Conservation (phyloP, 2,797 vertebrate species). For the Rhynchotus rufescens region DNA sequence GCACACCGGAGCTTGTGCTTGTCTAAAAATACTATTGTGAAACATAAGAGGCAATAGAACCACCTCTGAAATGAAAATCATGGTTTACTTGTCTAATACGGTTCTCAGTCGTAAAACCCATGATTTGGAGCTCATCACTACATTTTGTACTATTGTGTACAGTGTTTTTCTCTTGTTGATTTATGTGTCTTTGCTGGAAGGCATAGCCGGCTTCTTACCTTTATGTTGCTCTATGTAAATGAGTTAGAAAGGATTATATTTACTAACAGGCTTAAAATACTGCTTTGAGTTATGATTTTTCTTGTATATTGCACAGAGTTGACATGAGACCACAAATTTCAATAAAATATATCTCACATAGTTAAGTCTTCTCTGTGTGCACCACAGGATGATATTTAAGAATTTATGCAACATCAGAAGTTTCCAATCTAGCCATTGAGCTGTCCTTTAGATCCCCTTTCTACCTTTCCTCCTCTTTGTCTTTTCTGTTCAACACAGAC, state of each 20-base stretch:
- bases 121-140: not conserved
- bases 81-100: slow-evolving; percentile 33
- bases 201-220: not conserved
- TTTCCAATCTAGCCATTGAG: not conserved
- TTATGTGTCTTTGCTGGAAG: slow-evolving; percentile 56
- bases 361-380: not conserved
- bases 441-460: not conserved
- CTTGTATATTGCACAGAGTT: not conserved
- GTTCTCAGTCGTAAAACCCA: not conserved
- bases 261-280: slow-evolving; percentile 56
- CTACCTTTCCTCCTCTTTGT: not conserved
- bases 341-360: slow-evolving; percentile 5
- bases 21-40: slow-evolving; percentile 74
- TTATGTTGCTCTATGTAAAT: slow-evolving; percentile 53
- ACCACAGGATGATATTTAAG: not conserved
- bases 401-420: slow-evolving; percentile 17
- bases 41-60: slow-evolving; percentile 55
- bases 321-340: slow-evolving; percentile 4
- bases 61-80: slow-evolving; percentile 42
- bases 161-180: slow-evolving; percentile 27
- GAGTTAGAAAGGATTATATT: slow-evolving; percentile 28
- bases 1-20: slow-evolving; percentile 63
- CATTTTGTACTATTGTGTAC: not conserved
- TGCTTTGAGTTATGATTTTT: not conserved
- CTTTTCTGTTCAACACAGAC: not conserved